Percentiles rank a stretch among this genome's conserved stretches.
Conservation (phyloP, 92 coral and sea anemone species). For the Palythoa grandis region DNA sequence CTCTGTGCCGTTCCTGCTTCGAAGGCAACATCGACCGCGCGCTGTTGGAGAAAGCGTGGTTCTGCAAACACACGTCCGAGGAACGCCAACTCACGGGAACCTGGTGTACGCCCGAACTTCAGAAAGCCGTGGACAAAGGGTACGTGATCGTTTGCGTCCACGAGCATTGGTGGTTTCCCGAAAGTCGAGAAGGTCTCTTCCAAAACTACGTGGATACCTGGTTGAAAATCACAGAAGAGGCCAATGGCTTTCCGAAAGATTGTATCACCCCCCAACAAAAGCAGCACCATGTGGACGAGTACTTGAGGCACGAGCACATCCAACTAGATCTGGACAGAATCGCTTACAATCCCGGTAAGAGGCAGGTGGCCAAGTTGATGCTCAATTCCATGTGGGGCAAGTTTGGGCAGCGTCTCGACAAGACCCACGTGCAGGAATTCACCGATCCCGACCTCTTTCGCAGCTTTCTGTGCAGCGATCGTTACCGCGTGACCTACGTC, state of each 20-base stretch:
- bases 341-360: constrained; percentile 11
- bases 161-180: background rate
- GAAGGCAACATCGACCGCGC: background rate
- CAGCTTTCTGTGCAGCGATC: background rate
- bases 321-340: constrained; percentile 9
- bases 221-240: constrained; percentile 32
- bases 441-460: background rate
- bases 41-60: background rate
- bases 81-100: background rate
- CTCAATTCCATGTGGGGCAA: constrained; percentile 29
- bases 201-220: background rate
- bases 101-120: background rate
- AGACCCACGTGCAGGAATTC: background rate
- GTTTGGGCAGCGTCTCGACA: background rate
- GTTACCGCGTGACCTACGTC: background rate
- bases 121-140: background rate
- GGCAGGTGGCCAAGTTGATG: constrained; percentile 27
- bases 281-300: constrained; percentile 4
- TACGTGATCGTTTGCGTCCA: background rate
- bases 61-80: too few relatives aligned
- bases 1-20: too few relatives aligned
- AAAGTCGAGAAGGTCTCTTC: constrained; percentile 7
- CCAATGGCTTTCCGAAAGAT: background rate
- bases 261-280: background rate
- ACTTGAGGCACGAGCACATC: background rate